A percentile compares a stretch with the other conserved stretches of the same genome.
phyloP scores from a whole-genome alignment of 2,888 invertebrate genomes.

The Cordilura impudica region DNA sequence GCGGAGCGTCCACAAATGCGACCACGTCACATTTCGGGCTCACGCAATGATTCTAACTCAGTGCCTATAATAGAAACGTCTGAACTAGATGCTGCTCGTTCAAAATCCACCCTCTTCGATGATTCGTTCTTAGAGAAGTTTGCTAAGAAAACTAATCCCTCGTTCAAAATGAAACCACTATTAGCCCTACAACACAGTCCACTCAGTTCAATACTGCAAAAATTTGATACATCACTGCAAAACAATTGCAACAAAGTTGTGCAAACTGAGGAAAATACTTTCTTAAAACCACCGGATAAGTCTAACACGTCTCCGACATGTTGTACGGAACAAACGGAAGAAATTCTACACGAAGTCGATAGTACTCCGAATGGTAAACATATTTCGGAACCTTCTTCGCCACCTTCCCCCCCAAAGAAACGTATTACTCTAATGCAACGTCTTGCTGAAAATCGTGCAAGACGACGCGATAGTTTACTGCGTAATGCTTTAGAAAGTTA shows the following conservation, averaged over 20 bases:
- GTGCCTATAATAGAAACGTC: constrained; percentile 64
- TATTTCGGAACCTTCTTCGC: constrained; percentile 61
- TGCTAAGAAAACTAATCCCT: constrained; percentile 70
- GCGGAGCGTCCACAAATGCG: constrained; percentile 75
- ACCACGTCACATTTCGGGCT: constrained; percentile 68
- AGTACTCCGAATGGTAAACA: constrained; percentile 66
- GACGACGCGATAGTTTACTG: constrained; percentile 53
- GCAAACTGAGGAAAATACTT: constrained; percentile 15
- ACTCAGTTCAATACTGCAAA: constrained; percentile 71
- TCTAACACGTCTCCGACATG: constrained; percentile 7
- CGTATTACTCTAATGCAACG: constrained; percentile 62
- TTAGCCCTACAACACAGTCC: constrained; percentile 66
- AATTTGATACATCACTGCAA: constrained; percentile 69
- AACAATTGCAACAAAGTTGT: constrained; percentile 10
- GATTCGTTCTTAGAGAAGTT: constrained; percentile 75
- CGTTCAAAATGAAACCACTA: constrained; percentile 67
- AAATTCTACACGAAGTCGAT: constrained; percentile 24
- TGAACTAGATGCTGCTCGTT: constrained; percentile 66
- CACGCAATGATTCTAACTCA: constrained; percentile 58
- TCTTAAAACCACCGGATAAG: not conserved
- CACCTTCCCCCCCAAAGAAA: constrained; percentile 65
- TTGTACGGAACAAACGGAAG: not conserved
- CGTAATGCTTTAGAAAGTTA: constrained; percentile 60
- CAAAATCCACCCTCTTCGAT: constrained; percentile 66
- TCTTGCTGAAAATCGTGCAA: constrained; percentile 61